A percentile compares a stretch with the other conserved stretches of the same genome.
phyloP scores from a whole-genome alignment of 2,113 vertebrate species.

The Podilymbus podiceps region DNA sequence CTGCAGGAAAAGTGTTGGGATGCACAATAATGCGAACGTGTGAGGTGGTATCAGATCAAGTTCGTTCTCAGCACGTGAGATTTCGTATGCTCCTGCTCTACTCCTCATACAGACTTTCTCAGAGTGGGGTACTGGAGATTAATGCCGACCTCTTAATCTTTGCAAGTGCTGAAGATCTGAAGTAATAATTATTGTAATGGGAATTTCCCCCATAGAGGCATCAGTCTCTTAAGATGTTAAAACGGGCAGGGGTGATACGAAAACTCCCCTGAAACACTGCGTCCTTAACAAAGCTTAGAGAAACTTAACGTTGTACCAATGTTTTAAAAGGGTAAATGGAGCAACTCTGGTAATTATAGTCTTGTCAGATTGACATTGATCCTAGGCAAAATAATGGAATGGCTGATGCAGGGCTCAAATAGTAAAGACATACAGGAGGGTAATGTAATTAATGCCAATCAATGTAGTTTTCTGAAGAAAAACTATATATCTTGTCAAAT shows the following conservation, averaged over 20 bases:
- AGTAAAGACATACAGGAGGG: constrained; percentile 19
- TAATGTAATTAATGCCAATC: constrained; percentile 67
- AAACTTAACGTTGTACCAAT: neutral
- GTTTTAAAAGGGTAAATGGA: constrained; percentile 42
- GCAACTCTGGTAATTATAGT: constrained; percentile 49
- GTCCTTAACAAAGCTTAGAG: neutral
- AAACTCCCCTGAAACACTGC: neutral
- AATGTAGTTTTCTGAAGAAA: constrained; percentile 33
- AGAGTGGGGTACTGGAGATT: neutral
- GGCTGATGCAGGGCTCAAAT: constrained; percentile 6
- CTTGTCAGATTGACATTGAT: constrained; percentile 59
- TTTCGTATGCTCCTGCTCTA: neutral
- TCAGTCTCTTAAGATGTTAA: neutral
- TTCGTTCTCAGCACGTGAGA: neutral
- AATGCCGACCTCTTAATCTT: neutral
- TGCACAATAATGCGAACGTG: fast-evolving
- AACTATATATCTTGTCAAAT: constrained; percentile 45
- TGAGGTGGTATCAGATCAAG: neutral
- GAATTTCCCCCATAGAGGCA: neutral
- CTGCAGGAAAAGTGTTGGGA: neutral
- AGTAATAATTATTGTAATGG: neutral
- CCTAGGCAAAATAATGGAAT: constrained; percentile 49
- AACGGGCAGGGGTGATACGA: neutral
- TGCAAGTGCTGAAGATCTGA: neutral
- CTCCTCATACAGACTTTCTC: neutral